These are phyloP conservation scores for Lordiphosa fenestrarum DNA, from an alignment of 2,888 invertebrate genomes.

Conservation along the genomic window DNA sequence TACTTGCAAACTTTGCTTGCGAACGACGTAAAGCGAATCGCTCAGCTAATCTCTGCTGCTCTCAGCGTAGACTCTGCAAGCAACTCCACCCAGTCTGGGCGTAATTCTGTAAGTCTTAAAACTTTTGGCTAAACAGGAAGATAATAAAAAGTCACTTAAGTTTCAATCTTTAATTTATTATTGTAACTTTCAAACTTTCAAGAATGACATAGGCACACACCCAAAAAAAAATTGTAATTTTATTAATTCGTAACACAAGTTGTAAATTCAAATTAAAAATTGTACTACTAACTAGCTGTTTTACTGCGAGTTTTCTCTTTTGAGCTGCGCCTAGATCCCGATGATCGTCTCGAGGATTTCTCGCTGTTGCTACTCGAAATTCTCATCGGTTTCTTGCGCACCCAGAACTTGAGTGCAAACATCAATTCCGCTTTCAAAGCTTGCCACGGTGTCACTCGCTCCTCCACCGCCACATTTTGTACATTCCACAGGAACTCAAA, in stretches of 20 bases:
- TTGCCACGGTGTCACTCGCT: slow-evolving; percentile 87
- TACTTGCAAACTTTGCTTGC: too few species aligned
- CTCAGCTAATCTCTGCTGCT: too few species aligned
- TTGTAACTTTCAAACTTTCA: too few species aligned
- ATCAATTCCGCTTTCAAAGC: slow-evolving; percentile 86
- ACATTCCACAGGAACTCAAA: slow-evolving; percentile 93
- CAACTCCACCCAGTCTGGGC: too few species aligned
- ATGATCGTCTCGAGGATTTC: slow-evolving; percentile 64
- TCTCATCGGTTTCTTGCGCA: slow-evolving; percentile 86
- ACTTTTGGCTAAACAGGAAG: too few species aligned
- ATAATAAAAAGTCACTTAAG: too few species aligned
- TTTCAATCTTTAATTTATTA: too few species aligned
- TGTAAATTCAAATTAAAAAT: slow-evolving; percentile 10
- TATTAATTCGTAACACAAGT: slow-evolving; percentile 16
- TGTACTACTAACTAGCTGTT: slow-evolving; percentile 39
- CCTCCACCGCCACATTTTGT: slow-evolving; percentile 87
- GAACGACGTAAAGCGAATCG: too few species aligned
- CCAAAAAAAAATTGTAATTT: slow-evolving; percentile 21
- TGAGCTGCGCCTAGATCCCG: slow-evolving; percentile 57
- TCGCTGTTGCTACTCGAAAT: slow-evolving; percentile 60
- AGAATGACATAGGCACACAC: not conserved
- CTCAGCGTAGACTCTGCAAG: too few species aligned
- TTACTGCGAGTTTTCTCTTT: slow-evolving; percentile 64
- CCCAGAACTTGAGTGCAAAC: slow-evolving; percentile 88
- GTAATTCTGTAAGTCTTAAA: too few species aligned